Conservation (phyloP, 37 sponge, comb jelly and placozoan genomes). For the Haliclona indistincta region DNA sequence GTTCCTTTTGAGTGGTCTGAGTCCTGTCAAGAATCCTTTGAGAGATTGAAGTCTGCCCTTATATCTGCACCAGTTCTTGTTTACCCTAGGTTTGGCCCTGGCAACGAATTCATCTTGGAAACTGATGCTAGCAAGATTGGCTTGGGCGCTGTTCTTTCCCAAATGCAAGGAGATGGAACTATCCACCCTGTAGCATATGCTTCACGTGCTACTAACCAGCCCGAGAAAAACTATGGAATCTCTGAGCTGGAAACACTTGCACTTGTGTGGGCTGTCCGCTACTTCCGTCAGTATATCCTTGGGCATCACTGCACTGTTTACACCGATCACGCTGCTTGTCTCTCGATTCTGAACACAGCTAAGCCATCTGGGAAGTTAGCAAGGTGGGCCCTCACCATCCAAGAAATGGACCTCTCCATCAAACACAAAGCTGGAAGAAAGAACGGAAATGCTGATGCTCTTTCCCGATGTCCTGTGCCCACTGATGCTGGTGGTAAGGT, state of each 20-base stretch:
- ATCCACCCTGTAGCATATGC: constrained; percentile 44
- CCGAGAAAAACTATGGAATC: constrained; percentile 62
- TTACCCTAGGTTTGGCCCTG: constrained; percentile 14
- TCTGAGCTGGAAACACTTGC: constrained; percentile 71
- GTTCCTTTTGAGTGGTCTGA: neutral
- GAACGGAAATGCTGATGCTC: constrained; percentile 46
- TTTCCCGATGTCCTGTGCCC: constrained; percentile 32
- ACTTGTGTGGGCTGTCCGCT: constrained; percentile 46
- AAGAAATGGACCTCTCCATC: constrained; percentile 30
- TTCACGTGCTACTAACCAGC: constrained; percentile 15
- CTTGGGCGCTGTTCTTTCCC: constrained; percentile 39
- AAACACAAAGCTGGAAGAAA: constrained; percentile 23
- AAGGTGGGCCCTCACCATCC: constrained; percentile 40
- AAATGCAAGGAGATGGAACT: constrained; percentile 19
- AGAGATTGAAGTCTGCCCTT: constrained; percentile 14
- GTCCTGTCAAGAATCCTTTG: constrained; percentile 18
- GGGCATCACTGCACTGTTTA: constrained; percentile 33
- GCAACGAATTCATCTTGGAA: constrained; percentile 28
- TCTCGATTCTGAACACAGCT: constrained; percentile 24
- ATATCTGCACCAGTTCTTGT: constrained; percentile 32
- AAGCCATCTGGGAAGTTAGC: constrained; percentile 49
- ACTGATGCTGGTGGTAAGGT: too few relatives aligned
- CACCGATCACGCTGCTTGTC: constrained; percentile 55
- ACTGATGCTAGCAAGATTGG: constrained; percentile 18
- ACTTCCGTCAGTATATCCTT: constrained; percentile 38